Base-by-base conservation (phyloP, 1,140 invertebrate species). In the Chironomus tepperi region DNA sequence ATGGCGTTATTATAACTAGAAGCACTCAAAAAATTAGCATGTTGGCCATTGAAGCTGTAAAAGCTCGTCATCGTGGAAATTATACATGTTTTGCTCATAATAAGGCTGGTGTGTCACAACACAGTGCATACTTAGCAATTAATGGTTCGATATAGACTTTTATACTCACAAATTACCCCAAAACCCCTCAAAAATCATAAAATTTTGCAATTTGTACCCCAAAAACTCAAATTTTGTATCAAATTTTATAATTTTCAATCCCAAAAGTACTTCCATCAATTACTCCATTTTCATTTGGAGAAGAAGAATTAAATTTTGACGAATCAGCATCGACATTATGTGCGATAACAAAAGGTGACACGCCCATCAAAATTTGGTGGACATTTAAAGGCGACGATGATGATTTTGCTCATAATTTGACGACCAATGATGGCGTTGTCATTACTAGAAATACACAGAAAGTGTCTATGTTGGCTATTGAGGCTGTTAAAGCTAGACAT, bases 31-130 rank as follows among this genome's bases (percentile, higher is more conserved):
- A 83, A 80, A 83, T 87, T 75, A 87, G 86, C 80, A 79, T 76
- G 80, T 82, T 72, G 84, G 84, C 75, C 80, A 84, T 77, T 81
- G 84, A 74, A 83, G 84, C 87, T 75, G 90, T 89, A 75, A 85
- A 86, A 76, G 79, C 79, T 15, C 79, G 81, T 18, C 93, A 95
- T 81, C 87, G 87, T 79, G 91, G 92, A 77, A 89, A 89, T 78
- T 96, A 95, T 81, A 93, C 89, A 76, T 96, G 93, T 81, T 85
- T 87, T 77, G 91, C 89, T 74, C 87, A 82, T 77, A 93, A 93
- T 85, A 84, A 82, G 76, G 93, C 92, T 76, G 91, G 91, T 77
- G 88, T 84, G 77, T 87, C 86, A 79, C 88, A 87, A 80, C 85
- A 90, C 81, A 87, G 88, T 77, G 86, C 89, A 77, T 80, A 81